A percentile compares a stretch with the other conserved stretches of the same genome.
These are phyloP conservation scores for Tiaroga cobitis DNA, from an alignment of 2,797 vertebrate species.

Conservation along the genomic window DNA sequence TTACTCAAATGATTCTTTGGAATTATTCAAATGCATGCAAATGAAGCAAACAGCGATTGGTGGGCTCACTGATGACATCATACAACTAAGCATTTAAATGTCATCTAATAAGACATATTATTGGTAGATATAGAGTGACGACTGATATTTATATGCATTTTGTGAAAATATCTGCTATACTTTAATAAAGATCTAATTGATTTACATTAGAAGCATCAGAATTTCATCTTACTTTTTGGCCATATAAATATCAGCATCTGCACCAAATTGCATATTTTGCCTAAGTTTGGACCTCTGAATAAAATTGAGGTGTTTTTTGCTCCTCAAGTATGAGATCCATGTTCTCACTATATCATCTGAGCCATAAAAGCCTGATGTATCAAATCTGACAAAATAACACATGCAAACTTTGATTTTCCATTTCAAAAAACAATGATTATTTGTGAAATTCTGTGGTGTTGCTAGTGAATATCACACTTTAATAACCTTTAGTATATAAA, in stretches of 20 bases:
- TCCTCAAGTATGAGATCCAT: not conserved
- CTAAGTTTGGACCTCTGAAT: too few species aligned
- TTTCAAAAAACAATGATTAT: not conserved
- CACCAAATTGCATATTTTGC: too few species aligned
- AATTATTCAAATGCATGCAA: slow-evolving; percentile 60
- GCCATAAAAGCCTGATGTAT: not conserved
- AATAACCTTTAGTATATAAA: not conserved
- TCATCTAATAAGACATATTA: not conserved
- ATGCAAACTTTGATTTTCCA: not conserved
- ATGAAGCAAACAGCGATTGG: slow-evolving; percentile 66
- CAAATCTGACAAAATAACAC: not conserved
- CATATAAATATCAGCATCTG: too few species aligned
- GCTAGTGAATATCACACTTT: not conserved
- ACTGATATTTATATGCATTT: not conserved
- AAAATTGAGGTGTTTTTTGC: not conserved
- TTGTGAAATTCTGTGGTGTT: not conserved
- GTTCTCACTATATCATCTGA: not conserved
- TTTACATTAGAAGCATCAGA: too few species aligned
- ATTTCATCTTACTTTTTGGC: too few species aligned
- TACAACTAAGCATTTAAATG: not conserved
- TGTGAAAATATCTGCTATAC: not conserved
- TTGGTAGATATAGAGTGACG: not conserved
- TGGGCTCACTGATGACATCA: slow-evolving; percentile 8
- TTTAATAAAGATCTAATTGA: too few species aligned
- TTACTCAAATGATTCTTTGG: slow-evolving; percentile 64